Base-by-base conservation (phyloP, 2,888 invertebrate genomes). In the Rhyacophila evoluta region DNA sequence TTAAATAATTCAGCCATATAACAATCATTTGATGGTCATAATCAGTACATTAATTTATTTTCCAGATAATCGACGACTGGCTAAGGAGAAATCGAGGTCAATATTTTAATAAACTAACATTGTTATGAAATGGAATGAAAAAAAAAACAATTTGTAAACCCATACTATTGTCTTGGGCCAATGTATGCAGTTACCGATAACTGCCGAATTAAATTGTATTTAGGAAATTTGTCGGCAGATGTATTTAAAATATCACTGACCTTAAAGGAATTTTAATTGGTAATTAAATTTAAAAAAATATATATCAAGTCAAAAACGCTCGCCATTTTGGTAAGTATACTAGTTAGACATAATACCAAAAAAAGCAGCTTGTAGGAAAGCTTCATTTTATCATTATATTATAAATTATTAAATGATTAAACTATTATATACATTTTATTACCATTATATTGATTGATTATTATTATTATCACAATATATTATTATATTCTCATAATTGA, bases 301-400 rank as follows among this genome's bases (percentile, higher is more conserved):
- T 81, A 82, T 82, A 82, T 82, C 79, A 79, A 77, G 85, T 85
- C 86, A 86, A 87, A 86, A 87, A 88, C 87, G 88, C 86, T 79
- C 37, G 81, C 82, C 82, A 82, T 75, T 81, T 84, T 85, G 89
- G 88, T 88, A 87, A 91, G 91, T 91, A 90, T 91, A 91, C 91
- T 91, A 92, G 91, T 91, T 91, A 91, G 91, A 90, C 89, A 89
- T 91, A 91, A 91, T 91, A 90, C 72, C 81, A 79, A 88, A 89
- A 89, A 90, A 90, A 89, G 88, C 90, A 89, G 88, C 89, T 88
- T 88, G 89, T 90, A 89, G 89, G 87, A 88, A 89, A 88, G 90
- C 90, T 90, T 90, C 89, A 90, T 90, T 89, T 89, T 89, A 90
- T 89, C 88, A 89, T 89, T 89, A 89, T 55, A 55, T 88, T 86